These are phyloP conservation scores for Amphipyra tragopoginis DNA, from an alignment of 2,888 invertebrate genomes.

Conservation along the genomic window DNA sequence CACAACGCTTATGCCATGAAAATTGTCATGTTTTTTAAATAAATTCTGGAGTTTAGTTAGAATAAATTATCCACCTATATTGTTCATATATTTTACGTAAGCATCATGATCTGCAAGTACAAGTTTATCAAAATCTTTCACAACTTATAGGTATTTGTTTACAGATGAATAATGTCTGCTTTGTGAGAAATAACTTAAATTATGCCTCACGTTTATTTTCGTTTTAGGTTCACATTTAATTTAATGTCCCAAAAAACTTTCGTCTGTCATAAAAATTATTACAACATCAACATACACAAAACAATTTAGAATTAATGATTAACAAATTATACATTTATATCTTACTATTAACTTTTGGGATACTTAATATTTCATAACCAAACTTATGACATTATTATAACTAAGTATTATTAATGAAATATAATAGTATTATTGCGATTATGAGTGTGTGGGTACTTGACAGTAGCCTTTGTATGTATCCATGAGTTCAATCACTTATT, in stretches of 20 bases:
- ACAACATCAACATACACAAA: conserved; percentile 15
- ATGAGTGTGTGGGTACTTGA: conserved; percentile 15
- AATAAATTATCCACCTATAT: too few relatives aligned
- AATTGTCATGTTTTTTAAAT: too few relatives aligned
- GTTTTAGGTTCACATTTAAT: not conserved
- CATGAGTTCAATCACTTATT: conserved; percentile 1
- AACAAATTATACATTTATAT: conserved; percentile 3
- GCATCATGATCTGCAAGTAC: too few relatives aligned
- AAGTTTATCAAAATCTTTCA: too few relatives aligned
- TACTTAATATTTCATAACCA: conserved; percentile 26
- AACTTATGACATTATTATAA: conserved; percentile 36
- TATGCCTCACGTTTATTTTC: too few relatives aligned
- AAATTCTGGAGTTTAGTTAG: too few relatives aligned
- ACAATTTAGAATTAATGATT: conserved; percentile 8
- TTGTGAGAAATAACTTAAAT: too few relatives aligned
- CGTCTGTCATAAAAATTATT: not conserved
- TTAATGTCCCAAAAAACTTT: not conserved
- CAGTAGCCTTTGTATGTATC: not conserved
- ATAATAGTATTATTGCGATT: not conserved
- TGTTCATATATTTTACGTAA: too few relatives aligned
- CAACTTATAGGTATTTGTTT: too few relatives aligned
- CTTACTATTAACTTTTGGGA: conserved; percentile 15
- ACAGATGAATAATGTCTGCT: too few relatives aligned
- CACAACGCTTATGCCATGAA: too few relatives aligned
- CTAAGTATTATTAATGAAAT: conserved; percentile 35